phyloP scores from a whole-genome alignment of 2,888 invertebrate species.

The Cerastis rubricosa region DNA sequence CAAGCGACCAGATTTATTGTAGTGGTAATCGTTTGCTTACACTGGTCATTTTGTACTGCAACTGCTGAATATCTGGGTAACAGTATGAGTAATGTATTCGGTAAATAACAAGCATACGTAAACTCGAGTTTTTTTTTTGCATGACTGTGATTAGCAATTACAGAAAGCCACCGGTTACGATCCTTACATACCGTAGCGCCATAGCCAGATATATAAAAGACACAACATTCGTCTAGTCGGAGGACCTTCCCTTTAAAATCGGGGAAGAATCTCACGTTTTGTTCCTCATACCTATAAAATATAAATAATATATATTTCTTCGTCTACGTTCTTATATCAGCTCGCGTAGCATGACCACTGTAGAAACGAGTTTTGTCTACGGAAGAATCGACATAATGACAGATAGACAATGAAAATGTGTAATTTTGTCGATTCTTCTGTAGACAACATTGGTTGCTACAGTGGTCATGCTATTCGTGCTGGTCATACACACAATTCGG shows the following conservation, averaged over 20 bases:
- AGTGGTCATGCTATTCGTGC: no score
- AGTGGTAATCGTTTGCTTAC: conserved; percentile 51
- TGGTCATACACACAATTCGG: no score
- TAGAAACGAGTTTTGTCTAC: no score
- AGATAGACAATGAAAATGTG: no score
- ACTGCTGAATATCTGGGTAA: conserved; percentile 28
- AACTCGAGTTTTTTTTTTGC: neutral
- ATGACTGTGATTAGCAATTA: neutral
- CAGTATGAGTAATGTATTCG: conserved; percentile 48
- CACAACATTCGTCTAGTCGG: neutral
- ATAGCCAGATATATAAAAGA: neutral
- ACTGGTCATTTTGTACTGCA: conserved; percentile 48
- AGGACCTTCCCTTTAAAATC: neutral
- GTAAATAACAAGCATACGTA: conserved; percentile 3
- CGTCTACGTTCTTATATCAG: no score
- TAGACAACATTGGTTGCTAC: no score
- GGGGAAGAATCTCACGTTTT: neutral
- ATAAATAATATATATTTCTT: no score
- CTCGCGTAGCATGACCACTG: no score
- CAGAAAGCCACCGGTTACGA: neutral
- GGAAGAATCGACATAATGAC: no score
- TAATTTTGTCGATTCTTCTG: no score
- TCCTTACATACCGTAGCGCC: neutral
- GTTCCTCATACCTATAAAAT: no score
- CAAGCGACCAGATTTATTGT: conserved; percentile 51